These are phyloP conservation scores for Xanthia togata DNA, from an alignment of 2,888 invertebrate species.

Conservation along the genomic window DNA sequence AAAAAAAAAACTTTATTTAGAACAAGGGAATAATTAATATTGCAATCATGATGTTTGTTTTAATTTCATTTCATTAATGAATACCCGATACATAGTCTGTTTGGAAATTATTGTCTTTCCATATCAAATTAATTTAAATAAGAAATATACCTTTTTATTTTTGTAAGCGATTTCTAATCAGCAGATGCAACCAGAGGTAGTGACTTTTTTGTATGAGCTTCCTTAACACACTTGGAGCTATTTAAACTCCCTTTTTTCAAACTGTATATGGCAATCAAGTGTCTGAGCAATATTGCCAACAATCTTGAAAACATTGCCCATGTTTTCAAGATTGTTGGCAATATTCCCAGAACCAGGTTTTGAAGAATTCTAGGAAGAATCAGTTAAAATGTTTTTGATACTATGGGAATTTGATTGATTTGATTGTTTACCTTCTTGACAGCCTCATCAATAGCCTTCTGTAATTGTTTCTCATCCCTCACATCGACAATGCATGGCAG, in stretches of 20 bases:
- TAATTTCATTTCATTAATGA: neutral
- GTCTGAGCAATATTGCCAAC: too few species aligned
- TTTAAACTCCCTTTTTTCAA: neutral
- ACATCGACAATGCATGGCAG: conserved; percentile 97
- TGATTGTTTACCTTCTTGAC: conserved; percentile 90
- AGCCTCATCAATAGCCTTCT: conserved; percentile 93
- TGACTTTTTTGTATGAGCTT: neutral
- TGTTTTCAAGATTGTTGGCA: neutral
- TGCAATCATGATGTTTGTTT: neutral
- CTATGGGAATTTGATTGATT: too few species aligned
- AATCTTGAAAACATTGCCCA: too few species aligned
- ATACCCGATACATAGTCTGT: too few species aligned
- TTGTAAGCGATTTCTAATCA: neutral
- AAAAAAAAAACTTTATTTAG: neutral
- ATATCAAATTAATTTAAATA: too few species aligned
- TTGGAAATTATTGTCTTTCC: neutral
- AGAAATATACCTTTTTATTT: neutral
- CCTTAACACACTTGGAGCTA: neutral
- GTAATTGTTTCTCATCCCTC: conserved; percentile 94
- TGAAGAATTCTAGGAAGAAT: neutral
- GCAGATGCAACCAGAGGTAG: neutral
- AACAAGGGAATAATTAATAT: neutral
- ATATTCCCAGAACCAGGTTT: neutral
- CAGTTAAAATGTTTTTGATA: neutral
- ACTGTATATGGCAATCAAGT: too few species aligned